Evolutionary conservation across 1,140 invertebrate genomes (phyloP), one percentile per base, ranked within the genome.

Genomic region (Aphelenchoides fujianensis): DNA sequence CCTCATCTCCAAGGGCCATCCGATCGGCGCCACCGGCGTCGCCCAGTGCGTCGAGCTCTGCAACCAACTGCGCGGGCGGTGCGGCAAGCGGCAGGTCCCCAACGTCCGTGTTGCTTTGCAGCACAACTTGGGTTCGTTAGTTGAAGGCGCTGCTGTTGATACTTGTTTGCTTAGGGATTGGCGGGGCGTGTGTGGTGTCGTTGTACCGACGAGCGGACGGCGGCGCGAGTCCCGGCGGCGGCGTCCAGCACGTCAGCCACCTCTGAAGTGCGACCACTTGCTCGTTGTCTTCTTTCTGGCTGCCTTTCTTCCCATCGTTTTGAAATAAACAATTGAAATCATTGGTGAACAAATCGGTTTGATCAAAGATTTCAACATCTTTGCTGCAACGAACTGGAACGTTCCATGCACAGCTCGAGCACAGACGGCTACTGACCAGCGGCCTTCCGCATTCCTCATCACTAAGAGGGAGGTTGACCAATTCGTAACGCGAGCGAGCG

Each of bases 1-100:
- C 35, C 88, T 98, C 3, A 97, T 98, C 72, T 96, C 94, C 0
- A 98, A 98, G 86, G 95, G 95, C 2, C 95, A 98, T 89, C 95
- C 95, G 34, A 86, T 98, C 30, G 95, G 95, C 55, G 95, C 95
- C 2, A 97, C 95, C 67, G 95, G 89, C 48, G 85, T 98, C 59
- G 95, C 95, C 7, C 95, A 98, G 84, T 97, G 94, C 86, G 86
- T 92, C 23, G 95, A 98, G 86, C 86, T 98, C 3, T 91, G 90
- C 76, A 97, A 94, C 93, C 88, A 89, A 86, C 86, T 98, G 2
- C 88, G 95, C 72, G 93, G 93, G 1, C 86, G 91, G 86, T 94
- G 95, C 63, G 94, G 89, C 30, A 90, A 90, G 54, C 88, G 95
- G 84, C 95, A 98, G 88, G 95, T 98, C 2, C 88, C 89, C 0